Percentiles rank a stretch among this genome's conserved stretches.
phyloP scores from a whole-genome alignment of 1,140 invertebrate species.

The Chironomus striatipennis region DNA sequence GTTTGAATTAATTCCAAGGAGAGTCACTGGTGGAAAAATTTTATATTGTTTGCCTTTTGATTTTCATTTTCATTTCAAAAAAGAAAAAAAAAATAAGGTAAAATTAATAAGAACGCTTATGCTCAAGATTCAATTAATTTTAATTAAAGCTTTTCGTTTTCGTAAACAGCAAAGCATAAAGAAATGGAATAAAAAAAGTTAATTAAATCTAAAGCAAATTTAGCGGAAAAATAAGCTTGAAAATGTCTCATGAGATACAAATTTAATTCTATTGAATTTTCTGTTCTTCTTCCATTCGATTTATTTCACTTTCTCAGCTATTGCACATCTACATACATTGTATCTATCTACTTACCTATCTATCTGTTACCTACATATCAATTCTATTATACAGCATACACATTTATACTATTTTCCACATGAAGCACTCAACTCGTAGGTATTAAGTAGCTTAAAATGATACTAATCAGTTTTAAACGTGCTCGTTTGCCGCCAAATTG shows the following conservation, averaged over 20 bases:
- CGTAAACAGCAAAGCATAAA: too few relatives aligned
- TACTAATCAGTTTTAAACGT: conserved; percentile 21
- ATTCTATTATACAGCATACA: neutral
- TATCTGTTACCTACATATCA: neutral
- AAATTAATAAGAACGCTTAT: too few relatives aligned
- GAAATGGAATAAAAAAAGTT: too few relatives aligned
- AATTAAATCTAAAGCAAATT: neutral
- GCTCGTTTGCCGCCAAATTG: conserved; percentile 11
- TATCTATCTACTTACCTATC: neutral
- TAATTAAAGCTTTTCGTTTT: too few relatives aligned
- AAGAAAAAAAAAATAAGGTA: too few relatives aligned
- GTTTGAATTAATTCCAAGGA: too few relatives aligned
- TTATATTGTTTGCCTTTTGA: too few relatives aligned
- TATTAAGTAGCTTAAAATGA: conserved; percentile 20
- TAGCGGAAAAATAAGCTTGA: neutral
- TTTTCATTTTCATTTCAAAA: too few relatives aligned
- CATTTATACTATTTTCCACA: neutral
- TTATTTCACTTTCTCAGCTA: neutral
- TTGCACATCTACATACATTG: neutral
- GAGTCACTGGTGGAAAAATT: too few relatives aligned
- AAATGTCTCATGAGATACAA: conserved; percentile 1
- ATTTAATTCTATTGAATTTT: neutral
- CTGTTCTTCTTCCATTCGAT: neutral
- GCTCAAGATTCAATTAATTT: too few relatives aligned
- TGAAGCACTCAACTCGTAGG: neutral